phyloP scores from a whole-genome alignment of 1,140 invertebrate species.

The Drosophila chauvacae region DNA sequence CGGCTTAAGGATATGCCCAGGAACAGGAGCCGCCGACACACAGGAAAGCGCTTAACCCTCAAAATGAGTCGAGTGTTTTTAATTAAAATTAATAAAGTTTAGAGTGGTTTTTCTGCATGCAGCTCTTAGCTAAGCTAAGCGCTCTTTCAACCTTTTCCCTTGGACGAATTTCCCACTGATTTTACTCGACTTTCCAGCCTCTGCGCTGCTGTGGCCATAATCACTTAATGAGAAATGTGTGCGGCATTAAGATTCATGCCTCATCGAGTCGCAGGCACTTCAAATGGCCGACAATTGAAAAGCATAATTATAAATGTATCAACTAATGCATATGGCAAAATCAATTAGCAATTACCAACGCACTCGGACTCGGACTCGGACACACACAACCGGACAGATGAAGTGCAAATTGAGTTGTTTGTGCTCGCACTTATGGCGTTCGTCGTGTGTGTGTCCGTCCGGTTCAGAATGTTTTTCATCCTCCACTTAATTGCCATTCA shows the following conservation, averaged over 20 bases:
- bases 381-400: constrained; percentile 28
- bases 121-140: constrained; percentile 3
- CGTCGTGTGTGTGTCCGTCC: not conserved
- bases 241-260: constrained; percentile 39
- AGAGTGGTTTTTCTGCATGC: constrained; percentile 63
- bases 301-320: constrained; percentile 78
- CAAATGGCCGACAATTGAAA: constrained; percentile 57
- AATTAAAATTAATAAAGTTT: constrained; percentile 83
- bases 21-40: not conserved
- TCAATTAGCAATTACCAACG: constrained; percentile 70
- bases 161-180: not conserved
- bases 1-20: constrained; percentile 55
- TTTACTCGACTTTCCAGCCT: not conserved
- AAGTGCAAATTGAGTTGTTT: constrained; percentile 75
- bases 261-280: constrained; percentile 50
- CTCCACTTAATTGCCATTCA: constrained; percentile 71
- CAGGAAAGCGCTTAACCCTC: constrained; percentile 62
- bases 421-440: not conserved
- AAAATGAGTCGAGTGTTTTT: constrained; percentile 79
- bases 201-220: constrained; percentile 19
- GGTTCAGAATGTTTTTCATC: constrained; percentile 55
- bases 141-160: not conserved
- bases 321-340: constrained; percentile 76
- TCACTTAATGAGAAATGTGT: constrained; percentile 58
- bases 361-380: constrained; percentile 2